Conservation (phyloP, 2,888 invertebrate genomes). For the Synanthedon formicaeformis region DNA sequence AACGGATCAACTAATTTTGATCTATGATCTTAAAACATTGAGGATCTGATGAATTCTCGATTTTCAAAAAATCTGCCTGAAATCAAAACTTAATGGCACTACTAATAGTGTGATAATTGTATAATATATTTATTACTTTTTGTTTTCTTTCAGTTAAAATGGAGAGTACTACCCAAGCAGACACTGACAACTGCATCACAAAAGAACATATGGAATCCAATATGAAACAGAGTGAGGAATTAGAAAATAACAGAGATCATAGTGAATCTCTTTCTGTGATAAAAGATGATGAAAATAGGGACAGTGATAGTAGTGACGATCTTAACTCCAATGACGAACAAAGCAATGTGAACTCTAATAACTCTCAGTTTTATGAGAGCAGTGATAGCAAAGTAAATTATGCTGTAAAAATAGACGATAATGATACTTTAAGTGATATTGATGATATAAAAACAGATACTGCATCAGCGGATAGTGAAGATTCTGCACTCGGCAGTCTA, state of each 20-base stretch:
- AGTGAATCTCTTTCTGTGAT: constrained; percentile 28
- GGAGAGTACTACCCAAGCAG: constrained; percentile 21
- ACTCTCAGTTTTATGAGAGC: constrained; percentile 65
- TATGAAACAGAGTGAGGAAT: constrained; percentile 4
- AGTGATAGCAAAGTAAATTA: constrained; percentile 64
- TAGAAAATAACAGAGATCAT: constrained; percentile 11
- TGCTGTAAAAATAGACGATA: constrained; percentile 61
- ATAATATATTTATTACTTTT: background rate
- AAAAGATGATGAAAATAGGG: constrained; percentile 47
- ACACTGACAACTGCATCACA: constrained; percentile 2
- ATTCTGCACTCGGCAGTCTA: constrained; percentile 73
- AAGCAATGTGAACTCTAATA: constrained; percentile 43
- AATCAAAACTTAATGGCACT: background rate
- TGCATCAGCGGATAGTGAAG: constrained; percentile 71
- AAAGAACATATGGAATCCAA: constrained; percentile 7
- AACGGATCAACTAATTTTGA: too few relatives aligned
- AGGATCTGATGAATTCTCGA: too few relatives aligned
- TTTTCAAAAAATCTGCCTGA: too few relatives aligned
- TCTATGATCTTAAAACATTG: too few relatives aligned
- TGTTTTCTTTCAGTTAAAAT: constrained; percentile 33
- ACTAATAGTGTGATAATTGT: background rate
- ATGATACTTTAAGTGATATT: constrained; percentile 64
- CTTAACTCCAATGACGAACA: constrained; percentile 53
- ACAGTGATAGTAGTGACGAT: constrained; percentile 57
- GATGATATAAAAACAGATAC: constrained; percentile 66